Conservation (phyloP, 1,140 invertebrate genomes). For the Pteromalus puparum region DNA sequence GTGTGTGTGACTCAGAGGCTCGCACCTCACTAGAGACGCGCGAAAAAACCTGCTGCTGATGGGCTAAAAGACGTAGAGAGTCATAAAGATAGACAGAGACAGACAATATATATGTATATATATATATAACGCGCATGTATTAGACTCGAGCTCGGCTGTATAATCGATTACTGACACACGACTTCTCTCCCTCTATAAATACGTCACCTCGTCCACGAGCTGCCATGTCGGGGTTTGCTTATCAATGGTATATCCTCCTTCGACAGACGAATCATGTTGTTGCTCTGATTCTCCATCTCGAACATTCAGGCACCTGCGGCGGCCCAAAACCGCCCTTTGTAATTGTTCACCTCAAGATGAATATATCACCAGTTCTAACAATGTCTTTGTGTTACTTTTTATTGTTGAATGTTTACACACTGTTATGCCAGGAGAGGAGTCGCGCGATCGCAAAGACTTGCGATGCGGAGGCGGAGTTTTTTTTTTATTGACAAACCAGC, state of each 20-base stretch:
- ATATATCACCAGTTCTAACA: too few relatives aligned
- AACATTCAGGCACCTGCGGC: slow-evolving; percentile 29
- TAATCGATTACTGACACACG: background rate
- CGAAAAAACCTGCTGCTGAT: slow-evolving; percentile 31
- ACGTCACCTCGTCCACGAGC: slow-evolving; percentile 76
- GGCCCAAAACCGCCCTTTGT: background rate
- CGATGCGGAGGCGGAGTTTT: background rate
- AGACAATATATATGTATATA: background rate
- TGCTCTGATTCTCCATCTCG: slow-evolving; percentile 76
- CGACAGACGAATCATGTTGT: slow-evolving; percentile 74
- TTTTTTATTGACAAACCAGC: slow-evolving; percentile 31
- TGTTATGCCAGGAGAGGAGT: background rate
- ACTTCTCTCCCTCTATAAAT: slow-evolving; percentile 53
- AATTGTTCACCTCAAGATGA: too few relatives aligned
- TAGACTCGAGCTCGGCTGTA: background rate
- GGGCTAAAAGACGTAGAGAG: background rate
- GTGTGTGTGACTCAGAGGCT: slow-evolving; percentile 36
- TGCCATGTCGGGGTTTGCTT: slow-evolving; percentile 76
- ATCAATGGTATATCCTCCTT: slow-evolving; percentile 82
- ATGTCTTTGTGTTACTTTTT: background rate
- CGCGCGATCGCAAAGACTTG: background rate
- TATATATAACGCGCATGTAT: background rate
- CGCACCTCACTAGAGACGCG: slow-evolving; percentile 19
- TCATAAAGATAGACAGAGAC: background rate
- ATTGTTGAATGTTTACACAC: background rate